Conservation (phyloP, 2,888 invertebrate genomes). For the Barypeithes pellucidus region DNA sequence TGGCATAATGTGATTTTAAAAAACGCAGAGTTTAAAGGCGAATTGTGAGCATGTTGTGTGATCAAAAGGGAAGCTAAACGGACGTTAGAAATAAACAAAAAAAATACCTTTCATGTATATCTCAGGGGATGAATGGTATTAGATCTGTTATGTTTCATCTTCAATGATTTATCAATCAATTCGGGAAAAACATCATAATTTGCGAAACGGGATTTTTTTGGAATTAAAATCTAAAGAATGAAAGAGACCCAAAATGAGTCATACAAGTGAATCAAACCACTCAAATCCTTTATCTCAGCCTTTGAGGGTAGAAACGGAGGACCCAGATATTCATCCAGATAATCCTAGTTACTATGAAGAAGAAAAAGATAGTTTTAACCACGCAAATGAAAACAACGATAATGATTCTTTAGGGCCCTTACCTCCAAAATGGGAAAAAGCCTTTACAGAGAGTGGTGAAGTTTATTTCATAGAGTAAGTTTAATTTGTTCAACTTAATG, state of each 20-base stretch:
- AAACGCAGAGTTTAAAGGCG: neutral
- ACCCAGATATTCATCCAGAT: slow-evolving; percentile 61
- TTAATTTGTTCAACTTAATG: slow-evolving; percentile 22
- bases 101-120: neutral
- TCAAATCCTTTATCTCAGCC: slow-evolving; percentile 68
- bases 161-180: slow-evolving; percentile 10
- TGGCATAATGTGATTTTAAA: slow-evolving; percentile 2
- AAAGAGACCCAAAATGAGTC: slow-evolving; percentile 65
- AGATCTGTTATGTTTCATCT: slow-evolving; percentile 25
- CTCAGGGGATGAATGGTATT: slow-evolving; percentile 15
- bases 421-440: slow-evolving; percentile 98
- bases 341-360: slow-evolving; percentile 65
- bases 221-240: slow-evolving; percentile 35
- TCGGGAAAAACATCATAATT: neutral
- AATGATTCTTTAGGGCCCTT: slow-evolving; percentile 90
- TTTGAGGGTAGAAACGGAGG: slow-evolving; percentile 68
- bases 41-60: slow-evolving; percentile 6
- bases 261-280: slow-evolving; percentile 67
- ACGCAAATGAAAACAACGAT: slow-evolving; percentile 68
- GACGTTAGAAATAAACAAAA: slow-evolving; percentile 31
- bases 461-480: slow-evolving; percentile 97
- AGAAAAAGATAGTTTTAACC: slow-evolving; percentile 66
- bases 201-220: slow-evolving; percentile 3
- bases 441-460: slow-evolving; percentile 96
- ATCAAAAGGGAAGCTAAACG: slow-evolving; percentile 12